Base-by-base conservation (phyloP, 1,140 invertebrate species). In the Amyelois transitella region DNA sequence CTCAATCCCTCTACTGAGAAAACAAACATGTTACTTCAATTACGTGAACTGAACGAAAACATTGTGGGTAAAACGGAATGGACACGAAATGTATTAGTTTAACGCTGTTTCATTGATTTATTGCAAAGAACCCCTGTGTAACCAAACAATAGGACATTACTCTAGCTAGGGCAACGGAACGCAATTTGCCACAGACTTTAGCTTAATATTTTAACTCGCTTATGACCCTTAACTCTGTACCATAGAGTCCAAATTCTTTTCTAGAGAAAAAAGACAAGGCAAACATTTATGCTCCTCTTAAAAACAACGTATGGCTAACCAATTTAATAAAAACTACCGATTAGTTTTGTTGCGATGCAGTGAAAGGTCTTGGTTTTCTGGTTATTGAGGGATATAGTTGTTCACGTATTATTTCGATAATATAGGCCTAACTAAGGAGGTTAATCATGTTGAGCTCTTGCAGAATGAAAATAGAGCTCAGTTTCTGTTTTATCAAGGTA, bases 51-150 rank as follows among this genome's bases (percentile, higher is more conserved):
- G 6, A 48, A 48, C 20, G 45, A 48, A 48, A 48, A 14, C 12
- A 21, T 14, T 6, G 18, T 20, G 45, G 45, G 45, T 21, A 20
- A 58, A 58, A 58, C 22, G 43, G 38, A 57, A 57, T 20, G 38
- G 55, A 21, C 38, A 51, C 14, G 22, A 22, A 51, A 47, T 43
- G 50, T 22, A 53, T 53, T 58, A 53, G 44, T 53, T 52, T 51
- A 48, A 19, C 28, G 43, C 55, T 32, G 25, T 45, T 32, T 20
- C 18, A 62, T 56, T 62, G 60, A 62, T 62, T 62, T 62, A 62
- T 62, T 38, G 55, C 60, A 21, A 43, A 49, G 47, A 49, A 32
- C 49, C 57, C 57, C 57, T 21, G 12, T 21, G 45, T 21, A 8
- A 48, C 45, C 20, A 45, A 8, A n/a, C 45, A 48, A 48, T 48